Base-by-base conservation (phyloP, 2,888 invertebrate genomes). In the Cheilosia impressa region DNA sequence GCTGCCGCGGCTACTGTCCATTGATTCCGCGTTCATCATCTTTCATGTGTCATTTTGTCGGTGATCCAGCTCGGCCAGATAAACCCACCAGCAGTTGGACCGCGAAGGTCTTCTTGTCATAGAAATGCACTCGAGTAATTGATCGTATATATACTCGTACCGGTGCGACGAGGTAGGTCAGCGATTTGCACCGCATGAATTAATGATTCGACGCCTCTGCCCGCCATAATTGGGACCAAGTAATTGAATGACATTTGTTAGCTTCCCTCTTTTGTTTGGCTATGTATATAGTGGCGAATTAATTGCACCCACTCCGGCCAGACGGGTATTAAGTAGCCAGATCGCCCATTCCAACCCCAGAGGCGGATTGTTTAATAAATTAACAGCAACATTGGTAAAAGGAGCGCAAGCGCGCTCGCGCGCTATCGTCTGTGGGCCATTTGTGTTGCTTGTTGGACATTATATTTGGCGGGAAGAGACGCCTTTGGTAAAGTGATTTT, bases 401-500 rank as follows among this genome's bases (percentile, higher is more conserved):
- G 50, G 22, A 9, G 13, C 6, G 52, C 52, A 24, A 22, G 55
- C 45, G 41, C 60, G 53, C 52, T 76, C 58, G 55, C 65, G 47
- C 58, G 47, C 13, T 10, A 0, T 22, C 22, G 15, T 52, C 22
- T 55, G 55, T 38, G 13, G 1, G 38, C 38, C 38, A 38, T 38
- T 38, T 13, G 38, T 4, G 17, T 19, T 45, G n/a, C 1, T 69
- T 69, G 63, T 55, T 63, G 27, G 19, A 69, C 58, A 75, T 65
- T 31, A 50, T 24, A 45, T 73, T 57, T 68, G 69, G 43, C 15
- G 71, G 58, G 24, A 38, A 38, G 52, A 53, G 57, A 60, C 68
- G 82, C 82, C 87, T 68, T 72, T 78, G 77, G 87, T 87, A 87
- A 87, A 87, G 87, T 87, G 87, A 87, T 82, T 87, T 87, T 82